Conservation (phyloP, 2,888 invertebrate genomes). For the Erebia palarica region DNA sequence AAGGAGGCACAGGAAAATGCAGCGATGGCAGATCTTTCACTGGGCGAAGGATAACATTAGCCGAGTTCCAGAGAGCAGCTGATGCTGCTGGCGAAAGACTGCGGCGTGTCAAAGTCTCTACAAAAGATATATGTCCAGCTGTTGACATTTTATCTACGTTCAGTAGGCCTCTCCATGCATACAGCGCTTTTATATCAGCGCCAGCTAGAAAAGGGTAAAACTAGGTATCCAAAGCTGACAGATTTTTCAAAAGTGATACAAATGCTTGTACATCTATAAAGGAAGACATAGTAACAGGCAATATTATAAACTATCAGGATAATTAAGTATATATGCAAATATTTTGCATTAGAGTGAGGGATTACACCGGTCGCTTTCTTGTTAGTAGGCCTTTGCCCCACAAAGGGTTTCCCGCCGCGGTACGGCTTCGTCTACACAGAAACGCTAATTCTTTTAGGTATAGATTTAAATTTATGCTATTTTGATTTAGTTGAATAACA, state of each 20-base stretch:
- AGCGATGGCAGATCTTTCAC: background rate
- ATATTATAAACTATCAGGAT: background rate
- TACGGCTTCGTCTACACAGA: conserved; percentile 39
- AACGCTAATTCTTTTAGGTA: conserved; percentile 22
- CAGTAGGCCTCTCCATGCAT: no score
- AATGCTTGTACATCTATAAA: no score
- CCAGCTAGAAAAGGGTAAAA: no score
- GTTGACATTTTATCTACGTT: no score
- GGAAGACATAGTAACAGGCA: no score
- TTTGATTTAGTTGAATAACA: conserved; percentile 3
- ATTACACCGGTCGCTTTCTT: conserved; percentile 30
- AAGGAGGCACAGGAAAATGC: background rate
- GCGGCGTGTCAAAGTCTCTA: background rate
- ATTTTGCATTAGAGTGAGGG: conserved; percentile 10
- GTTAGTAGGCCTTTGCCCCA: conserved; percentile 39
- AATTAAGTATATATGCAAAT: conserved; percentile 9
- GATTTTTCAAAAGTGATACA: no score
- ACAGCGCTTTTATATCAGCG: no score
- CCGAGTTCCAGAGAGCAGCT: background rate
- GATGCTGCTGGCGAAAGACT: background rate
- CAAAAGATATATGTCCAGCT: background rate
- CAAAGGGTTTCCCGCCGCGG: conserved; percentile 36
- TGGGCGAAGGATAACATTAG: background rate
- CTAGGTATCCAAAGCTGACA: no score
- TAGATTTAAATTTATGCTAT: conserved; percentile 6